These are phyloP conservation scores for Patiria pectinifera DNA, from an alignment of 53 echinoderm and acorn worm genomes.

Conservation along the genomic window DNA sequence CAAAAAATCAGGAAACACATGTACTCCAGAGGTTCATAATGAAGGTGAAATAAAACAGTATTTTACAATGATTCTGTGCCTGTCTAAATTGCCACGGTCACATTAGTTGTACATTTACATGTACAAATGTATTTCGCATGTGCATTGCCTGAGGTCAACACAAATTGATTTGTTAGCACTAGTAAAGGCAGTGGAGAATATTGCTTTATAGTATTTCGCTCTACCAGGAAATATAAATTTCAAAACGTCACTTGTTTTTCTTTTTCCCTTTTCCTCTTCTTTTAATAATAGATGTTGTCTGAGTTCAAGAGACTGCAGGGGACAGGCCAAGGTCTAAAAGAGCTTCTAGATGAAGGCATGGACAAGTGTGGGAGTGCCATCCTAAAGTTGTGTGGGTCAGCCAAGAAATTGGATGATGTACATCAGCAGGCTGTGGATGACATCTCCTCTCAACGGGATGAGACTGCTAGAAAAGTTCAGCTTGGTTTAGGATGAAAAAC, in stretches of 20 bases:
- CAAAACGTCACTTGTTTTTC: background rate
- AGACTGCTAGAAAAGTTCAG: constrained; percentile 43
- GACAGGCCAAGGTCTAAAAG: constrained; percentile 23
- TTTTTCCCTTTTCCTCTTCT: background rate
- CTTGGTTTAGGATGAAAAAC: constrained; percentile 20
- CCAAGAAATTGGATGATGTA: constrained; percentile 52
- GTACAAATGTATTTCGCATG: background rate
- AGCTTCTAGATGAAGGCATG: constrained; percentile 45
- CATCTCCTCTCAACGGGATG: constrained; percentile 46
- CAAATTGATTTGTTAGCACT: too few species aligned
- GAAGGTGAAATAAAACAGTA: too few species aligned
- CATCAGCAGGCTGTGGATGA: constrained; percentile 43
- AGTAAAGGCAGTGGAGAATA: too few species aligned
- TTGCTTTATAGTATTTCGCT: background rate
- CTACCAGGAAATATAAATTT: background rate
- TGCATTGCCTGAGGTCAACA: background rate
- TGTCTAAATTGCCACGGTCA: too few species aligned
- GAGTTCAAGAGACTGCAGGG: constrained; percentile 62
- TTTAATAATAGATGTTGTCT: constrained; percentile 40
- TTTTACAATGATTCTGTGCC: too few species aligned
- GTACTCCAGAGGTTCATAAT: too few species aligned
- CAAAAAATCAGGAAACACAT: background rate
- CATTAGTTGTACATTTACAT: too few species aligned
- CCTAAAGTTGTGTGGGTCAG: constrained; percentile 25
- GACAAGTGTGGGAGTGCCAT: constrained; percentile 54